Base-by-base conservation (phyloP, 2,797 vertebrate genomes). In the Eleutherodactylus coqui region DNA sequence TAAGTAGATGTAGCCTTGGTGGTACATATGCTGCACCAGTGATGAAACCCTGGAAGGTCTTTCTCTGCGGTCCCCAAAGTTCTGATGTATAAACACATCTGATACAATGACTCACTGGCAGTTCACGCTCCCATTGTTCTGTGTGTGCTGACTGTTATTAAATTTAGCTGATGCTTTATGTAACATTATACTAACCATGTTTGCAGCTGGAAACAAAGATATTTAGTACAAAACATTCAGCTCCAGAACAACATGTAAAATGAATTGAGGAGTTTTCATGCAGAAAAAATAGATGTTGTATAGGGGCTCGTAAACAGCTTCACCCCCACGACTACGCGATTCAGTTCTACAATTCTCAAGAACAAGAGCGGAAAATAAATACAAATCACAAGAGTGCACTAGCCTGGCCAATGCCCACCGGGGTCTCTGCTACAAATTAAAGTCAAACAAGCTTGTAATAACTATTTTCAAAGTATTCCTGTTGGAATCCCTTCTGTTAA, bases 121-220 rank as follows among this genome's bases (percentile, higher is more conserved):
- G 67, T n/a, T 70, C 79, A 47, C 55, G 38, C 45, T 27, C 10
- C 75, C 58, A 78, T 85, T 85, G 83, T 85, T 85, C 75, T 70
- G 75, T 55, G 27, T 75, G 83, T 24, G 34, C 60, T 78, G 64
- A 70, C 64, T 27, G 72, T 84, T 76, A 77, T 38, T 76, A 77
- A 27, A 77, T 84, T 84, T 76, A 84, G 83, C 73, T 67, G 62
- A 32, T 11, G 24, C 47, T 29, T 85, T 69, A 78, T 70, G 75
- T 85, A 77, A 85, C 60, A 55, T 82, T 70, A 82, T 29, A 82
- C 79, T 84, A 49, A 84, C 73, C 75, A 62, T 36, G 41, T 62
- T 36, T 83, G 41, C 82, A 76, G 73, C 73, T 76, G 43, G 83
- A 49, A 67, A 41, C 73, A 62, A 29, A 83, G 51, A 83, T 45